phyloP scores from a whole-genome alignment of 2,113 vertebrate species.

The Apodemus sylvaticus region DNA sequence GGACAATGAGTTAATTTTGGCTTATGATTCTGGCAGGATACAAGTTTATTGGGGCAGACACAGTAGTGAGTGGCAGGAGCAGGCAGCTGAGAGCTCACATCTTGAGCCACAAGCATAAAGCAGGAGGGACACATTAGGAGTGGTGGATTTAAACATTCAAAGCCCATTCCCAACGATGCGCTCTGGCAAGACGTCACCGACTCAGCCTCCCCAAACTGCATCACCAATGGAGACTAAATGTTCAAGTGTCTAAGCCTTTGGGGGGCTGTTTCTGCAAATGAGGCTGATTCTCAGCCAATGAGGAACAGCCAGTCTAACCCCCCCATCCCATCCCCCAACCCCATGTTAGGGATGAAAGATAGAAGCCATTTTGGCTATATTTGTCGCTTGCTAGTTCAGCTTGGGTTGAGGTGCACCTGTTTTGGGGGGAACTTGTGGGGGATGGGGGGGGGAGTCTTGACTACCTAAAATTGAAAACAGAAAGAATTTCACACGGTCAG shows the following conservation, averaged over 20 bases:
- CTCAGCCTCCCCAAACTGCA: too few species aligned
- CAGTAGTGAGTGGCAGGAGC: background rate
- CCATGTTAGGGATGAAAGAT: background rate
- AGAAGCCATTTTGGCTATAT: background rate
- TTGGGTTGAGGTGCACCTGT: background rate
- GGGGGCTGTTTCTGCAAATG: background rate
- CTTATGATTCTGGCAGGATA: background rate
- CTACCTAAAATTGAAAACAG: background rate
- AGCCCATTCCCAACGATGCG: too few species aligned
- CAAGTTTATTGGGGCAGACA: background rate
- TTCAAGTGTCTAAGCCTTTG: background rate
- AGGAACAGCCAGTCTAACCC: background rate
- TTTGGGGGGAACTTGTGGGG: too few species aligned
- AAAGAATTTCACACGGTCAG: background rate
- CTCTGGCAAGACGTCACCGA: background rate
- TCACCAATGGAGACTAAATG: background rate
- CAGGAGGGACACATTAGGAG: background rate
- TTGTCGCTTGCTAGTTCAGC: background rate
- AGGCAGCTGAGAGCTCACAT: background rate
- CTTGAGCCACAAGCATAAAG: background rate
- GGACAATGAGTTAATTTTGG: background rate
- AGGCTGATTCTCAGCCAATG: background rate
- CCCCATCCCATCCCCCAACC: too few species aligned
- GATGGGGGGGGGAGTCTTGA: background rate
- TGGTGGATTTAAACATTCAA: background rate